Evolutionary conservation across 2,797 vertebrate genomes (phyloP), one percentile per base, ranked within the genome.

Genomic region (Cyclura pinguis): DNA sequence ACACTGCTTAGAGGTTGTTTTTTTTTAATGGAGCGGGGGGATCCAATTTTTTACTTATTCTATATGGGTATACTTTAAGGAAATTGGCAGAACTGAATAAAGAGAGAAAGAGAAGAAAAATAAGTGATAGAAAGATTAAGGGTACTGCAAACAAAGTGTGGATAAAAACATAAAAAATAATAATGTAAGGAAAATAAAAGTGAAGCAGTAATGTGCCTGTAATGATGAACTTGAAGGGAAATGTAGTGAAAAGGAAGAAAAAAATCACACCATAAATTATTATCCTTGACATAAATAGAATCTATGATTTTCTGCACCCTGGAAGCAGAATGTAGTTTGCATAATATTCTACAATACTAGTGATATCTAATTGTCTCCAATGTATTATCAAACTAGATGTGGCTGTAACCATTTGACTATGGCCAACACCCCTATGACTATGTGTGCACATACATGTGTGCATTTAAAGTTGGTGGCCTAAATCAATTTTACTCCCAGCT

Each of bases 41-140:
- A 95, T 93, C 47, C 87, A 88, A 91, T 95, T 94, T 94, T 96
- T 96, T 94, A 91, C 91, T 94, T 93, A 94, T 89, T 89, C 78
- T 47, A 50, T 92, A 95, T 96, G 94, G 93, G 80, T 59, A 76
- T 6, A 24, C 50, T 87, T 32, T 27, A 47, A 42, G 27, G 67
- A 27, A 47, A 50, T 6, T 1, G 62, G 13, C 47, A 42, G 82
- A 32, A 69, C 8, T 5, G 1, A 47, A 38, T 8, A 78, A 3
- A 82, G 7, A 50, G 27, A 14, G 3, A 62, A 27, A 50, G 18
- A 9, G 3, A 69, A 69, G 7, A 12, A 29, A 52, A n/a, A n/a
- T 35, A 88, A 85, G 62, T 16, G 85, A 92, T 89, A 72, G 81
- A 38, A 77, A 92, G 50, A 57, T 92, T 90, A 84, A 50, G 85